Percentiles rank a stretch among this genome's conserved stretches.
Evolutionary conservation across 1,140 invertebrate genomes (phyloP).

Genomic region (Temnothorax curvispinosus): DNA sequence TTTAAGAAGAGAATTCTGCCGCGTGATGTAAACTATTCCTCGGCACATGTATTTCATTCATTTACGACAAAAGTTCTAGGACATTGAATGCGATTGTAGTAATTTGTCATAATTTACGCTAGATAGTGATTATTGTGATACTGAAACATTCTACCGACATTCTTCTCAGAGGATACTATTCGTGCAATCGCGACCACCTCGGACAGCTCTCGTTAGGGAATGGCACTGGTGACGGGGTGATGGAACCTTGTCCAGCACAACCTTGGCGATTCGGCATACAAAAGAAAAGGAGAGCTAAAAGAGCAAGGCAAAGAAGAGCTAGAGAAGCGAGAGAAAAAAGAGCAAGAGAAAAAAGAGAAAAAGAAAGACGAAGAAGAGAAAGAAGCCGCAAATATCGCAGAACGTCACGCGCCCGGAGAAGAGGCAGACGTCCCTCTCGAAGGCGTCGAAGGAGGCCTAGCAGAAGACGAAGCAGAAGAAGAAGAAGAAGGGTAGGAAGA

Average conservation of each 20-base stretch:
- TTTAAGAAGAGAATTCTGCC: not conserved
- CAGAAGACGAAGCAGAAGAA: not conserved
- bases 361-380: not conserved
- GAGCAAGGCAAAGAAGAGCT: not conserved
- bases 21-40: not conserved
- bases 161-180: conserved; percentile 71
- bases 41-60: not conserved
- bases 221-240: conserved; percentile 6
- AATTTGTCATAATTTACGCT: conserved; percentile 26
- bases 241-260: conserved; percentile 24
- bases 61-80: not conserved
- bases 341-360: not conserved
- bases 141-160: not conserved
- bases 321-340: not conserved
- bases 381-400: not conserved
- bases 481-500: conserved; percentile 1
- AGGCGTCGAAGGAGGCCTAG: conserved; percentile 5
- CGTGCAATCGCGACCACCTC: conserved; percentile 65
- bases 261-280: conserved; percentile 12
- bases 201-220: not conserved
- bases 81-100: not conserved
- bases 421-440: not conserved
- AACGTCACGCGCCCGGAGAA: not conserved
- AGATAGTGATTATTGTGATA: not conserved
- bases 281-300: not conserved